Evolutionary conservation across 2,113 vertebrate species (phyloP).

Genomic region (Rissa tridactyla): DNA sequence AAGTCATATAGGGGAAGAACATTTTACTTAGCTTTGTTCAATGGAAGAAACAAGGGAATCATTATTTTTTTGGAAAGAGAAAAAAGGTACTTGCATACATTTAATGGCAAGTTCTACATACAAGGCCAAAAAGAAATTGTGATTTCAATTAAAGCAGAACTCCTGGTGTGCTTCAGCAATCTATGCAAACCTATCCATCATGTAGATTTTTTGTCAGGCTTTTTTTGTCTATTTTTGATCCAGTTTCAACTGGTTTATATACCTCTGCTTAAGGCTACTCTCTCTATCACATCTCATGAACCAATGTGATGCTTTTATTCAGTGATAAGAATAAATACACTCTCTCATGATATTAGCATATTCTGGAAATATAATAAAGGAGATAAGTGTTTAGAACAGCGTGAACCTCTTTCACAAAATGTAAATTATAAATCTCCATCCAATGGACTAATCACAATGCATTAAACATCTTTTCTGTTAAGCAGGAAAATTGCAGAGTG

Average conservation of each 20-base stretch:
- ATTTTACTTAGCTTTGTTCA: background rate
- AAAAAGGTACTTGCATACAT: background rate
- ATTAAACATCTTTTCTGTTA: background rate
- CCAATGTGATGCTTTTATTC: background rate
- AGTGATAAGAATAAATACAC: background rate
- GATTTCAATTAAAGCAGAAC: background rate
- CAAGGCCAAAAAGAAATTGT: background rate
- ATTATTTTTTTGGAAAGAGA: background rate
- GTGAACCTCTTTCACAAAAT: background rate
- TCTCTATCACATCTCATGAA: background rate
- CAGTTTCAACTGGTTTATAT: background rate
- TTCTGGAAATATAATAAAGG: conserved; percentile 26
- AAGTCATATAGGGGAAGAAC: background rate
- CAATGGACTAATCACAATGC: conserved; percentile 18
- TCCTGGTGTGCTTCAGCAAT: background rate
- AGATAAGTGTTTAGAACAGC: background rate
- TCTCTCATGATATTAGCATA: background rate
- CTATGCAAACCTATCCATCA: background rate
- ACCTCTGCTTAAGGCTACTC: background rate
- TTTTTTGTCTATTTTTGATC: background rate
- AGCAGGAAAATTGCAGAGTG: conserved; percentile 8
- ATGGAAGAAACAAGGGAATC: background rate
- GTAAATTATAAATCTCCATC: conserved; percentile 34
- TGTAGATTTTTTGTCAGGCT: background rate
- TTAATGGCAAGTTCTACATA: background rate